A percentile compares a stretch with the other conserved stretches of the same genome.
Evolutionary conservation across 30 jellyfish, hydroid and myxozoan species (phyloP).

Genomic region (Clytia hemisphaerica): DNA sequence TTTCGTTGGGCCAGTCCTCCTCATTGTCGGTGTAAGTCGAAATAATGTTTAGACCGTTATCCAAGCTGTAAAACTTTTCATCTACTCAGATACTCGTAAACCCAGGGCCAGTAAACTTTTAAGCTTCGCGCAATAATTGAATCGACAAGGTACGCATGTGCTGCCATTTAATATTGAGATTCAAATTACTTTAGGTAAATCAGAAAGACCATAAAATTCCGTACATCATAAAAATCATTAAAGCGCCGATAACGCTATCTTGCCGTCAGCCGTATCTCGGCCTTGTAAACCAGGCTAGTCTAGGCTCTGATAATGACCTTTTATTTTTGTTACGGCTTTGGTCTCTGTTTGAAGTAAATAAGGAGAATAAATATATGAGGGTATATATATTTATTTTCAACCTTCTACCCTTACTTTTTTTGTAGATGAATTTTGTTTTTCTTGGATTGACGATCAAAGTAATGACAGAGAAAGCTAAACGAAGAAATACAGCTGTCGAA

Average conservation of each 20-base stretch:
- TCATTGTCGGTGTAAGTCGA: conserved; percentile 29
- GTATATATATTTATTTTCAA: neutral
- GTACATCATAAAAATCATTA: no score
- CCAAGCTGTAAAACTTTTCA: neutral
- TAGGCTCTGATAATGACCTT: no score
- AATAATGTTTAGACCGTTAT: neutral
- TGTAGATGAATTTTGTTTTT: conserved; percentile 47
- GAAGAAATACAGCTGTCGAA: conserved; percentile 24
- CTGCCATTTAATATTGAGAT: neutral
- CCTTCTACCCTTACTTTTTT: neutral
- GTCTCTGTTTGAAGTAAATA: neutral
- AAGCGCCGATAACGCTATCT: no score
- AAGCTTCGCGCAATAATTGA: no score
- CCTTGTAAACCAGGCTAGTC: no score
- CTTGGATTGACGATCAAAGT: conserved; percentile 41
- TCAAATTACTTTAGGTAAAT: no score
- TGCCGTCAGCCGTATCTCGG: no score
- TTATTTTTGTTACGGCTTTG: no score
- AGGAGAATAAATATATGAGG: neutral
- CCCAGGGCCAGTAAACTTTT: neutral
- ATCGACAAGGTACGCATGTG: no score
- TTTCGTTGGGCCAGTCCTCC: conserved; percentile 63
- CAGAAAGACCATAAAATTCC: no score
- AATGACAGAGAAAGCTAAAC: conserved; percentile 49
- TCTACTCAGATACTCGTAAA: neutral